These are phyloP conservation scores for Drosophila picticornis DNA, from an alignment of 2,888 invertebrate species.

Conservation along the genomic window DNA sequence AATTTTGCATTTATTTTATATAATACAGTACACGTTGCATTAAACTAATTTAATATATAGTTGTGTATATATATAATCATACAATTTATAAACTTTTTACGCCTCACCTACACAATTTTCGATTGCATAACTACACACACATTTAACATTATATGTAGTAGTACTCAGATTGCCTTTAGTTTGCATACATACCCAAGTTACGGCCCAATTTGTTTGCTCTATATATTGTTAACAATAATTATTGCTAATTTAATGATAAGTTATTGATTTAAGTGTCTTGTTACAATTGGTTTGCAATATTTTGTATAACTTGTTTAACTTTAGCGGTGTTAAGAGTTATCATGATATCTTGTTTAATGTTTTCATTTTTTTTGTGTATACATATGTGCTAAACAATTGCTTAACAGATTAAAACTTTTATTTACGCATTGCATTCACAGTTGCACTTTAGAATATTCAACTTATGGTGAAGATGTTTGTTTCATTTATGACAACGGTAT, in stretches of 20 bases:
- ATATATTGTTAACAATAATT: constrained; percentile 73
- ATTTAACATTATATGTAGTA: constrained; percentile 33
- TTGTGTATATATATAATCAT: constrained; percentile 67
- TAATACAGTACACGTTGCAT: constrained; percentile 78
- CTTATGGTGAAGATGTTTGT: constrained; percentile 48
- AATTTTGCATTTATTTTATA: constrained; percentile 79
- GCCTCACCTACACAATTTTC: constrained; percentile 53
- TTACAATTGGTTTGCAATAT: constrained; percentile 43
- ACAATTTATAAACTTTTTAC: constrained; percentile 52
- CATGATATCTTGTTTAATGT: constrained; percentile 44
- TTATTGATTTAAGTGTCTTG: constrained; percentile 65
- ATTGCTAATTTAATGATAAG: constrained; percentile 69
- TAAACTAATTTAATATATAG: constrained; percentile 77
- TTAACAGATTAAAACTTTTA: constrained; percentile 56
- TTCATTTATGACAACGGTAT: constrained; percentile 46
- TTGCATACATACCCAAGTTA: constrained; percentile 31
- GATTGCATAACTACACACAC: constrained; percentile 31
- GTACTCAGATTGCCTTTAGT: constrained; percentile 32
- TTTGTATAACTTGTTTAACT: constrained; percentile 39
- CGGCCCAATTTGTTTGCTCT: constrained; percentile 40
- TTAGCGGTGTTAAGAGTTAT: constrained; percentile 65
- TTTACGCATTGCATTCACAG: constrained; percentile 40
- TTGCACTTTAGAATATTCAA: constrained; percentile 45
- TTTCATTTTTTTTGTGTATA: constrained; percentile 20
- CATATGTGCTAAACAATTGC: constrained; percentile 55